Evolutionary conservation across 2,113 vertebrate genomes (phyloP).

Genomic region (Columba janthina): DNA sequence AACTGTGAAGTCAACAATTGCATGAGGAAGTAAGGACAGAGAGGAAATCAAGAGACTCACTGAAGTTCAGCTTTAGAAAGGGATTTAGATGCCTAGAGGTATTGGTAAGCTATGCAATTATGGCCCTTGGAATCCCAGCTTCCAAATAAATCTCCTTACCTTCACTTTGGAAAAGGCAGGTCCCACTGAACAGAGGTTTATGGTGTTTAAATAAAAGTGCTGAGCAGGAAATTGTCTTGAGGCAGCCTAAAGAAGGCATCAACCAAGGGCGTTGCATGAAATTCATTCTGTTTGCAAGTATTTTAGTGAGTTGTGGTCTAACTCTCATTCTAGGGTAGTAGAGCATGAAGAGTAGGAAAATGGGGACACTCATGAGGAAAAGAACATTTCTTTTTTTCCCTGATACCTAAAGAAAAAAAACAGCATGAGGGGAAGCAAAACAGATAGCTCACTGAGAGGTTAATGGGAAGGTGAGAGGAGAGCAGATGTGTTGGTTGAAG

Average conservation of each 20-base stretch:
- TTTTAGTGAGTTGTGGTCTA: neutral
- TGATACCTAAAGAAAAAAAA: neutral
- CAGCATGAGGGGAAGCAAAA: neutral
- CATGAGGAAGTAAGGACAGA: neutral
- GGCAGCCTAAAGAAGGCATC: neutral
- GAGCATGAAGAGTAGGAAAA: neutral
- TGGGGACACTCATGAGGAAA: neutral
- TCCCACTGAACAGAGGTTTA: neutral
- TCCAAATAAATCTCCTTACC: neutral
- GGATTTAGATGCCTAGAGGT: neutral
- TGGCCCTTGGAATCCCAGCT: neutral
- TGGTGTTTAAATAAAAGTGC: neutral
- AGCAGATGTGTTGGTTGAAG: neutral
- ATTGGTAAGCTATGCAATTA: neutral
- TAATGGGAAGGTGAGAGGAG: neutral
- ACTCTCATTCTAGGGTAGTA: neutral
- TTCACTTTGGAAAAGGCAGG: neutral
- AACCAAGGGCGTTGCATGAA: neutral
- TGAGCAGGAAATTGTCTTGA: neutral
- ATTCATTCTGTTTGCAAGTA: neutral
- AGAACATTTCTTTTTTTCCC: neutral
- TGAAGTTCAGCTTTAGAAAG: neutral
- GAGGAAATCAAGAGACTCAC: neutral
- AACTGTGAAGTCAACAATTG: neutral
- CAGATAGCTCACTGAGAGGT: neutral